Conservation (phyloP, 64 coral and sea anemone genomes). For the Actinia equina region DNA sequence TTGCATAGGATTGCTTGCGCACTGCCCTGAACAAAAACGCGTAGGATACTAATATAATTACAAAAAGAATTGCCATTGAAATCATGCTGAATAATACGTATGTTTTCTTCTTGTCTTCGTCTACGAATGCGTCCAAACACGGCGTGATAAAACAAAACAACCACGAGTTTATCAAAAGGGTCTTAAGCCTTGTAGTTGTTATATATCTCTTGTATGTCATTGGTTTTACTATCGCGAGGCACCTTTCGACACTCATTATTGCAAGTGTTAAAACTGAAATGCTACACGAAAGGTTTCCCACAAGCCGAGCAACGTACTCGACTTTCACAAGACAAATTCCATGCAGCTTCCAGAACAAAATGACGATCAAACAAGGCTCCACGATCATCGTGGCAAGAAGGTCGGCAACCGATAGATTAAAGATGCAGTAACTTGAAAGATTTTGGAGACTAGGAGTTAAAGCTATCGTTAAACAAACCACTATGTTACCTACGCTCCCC, state of each 20-base stretch:
- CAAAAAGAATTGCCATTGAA: conserved; percentile 31
- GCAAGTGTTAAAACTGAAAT: conserved; percentile 52
- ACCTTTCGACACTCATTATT: conserved; percentile 71
- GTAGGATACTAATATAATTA: conserved; percentile 48
- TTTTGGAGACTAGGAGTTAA: conserved; percentile 35
- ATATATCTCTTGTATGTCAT: conserved; percentile 41
- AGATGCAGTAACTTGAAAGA: conserved; percentile 71
- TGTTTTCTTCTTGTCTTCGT: conserved; percentile 24
- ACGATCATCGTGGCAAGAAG: conserved; percentile 33
- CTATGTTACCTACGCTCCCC: conserved; percentile 52
- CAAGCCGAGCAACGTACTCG: conserved; percentile 47
- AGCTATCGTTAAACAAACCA: conserved; percentile 51
- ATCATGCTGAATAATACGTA: conserved; percentile 37
- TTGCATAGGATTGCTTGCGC: conserved; percentile 32
- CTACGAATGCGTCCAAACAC: conserved; percentile 51
- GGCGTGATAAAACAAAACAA: conserved; percentile 35
- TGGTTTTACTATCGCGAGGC: conserved; percentile 55
- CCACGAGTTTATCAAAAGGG: conserved; percentile 33
- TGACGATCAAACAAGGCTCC: conserved; percentile 43
- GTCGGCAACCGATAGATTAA: conserved; percentile 47
- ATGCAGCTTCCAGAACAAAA: conserved; percentile 46
- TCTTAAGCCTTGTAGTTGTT: conserved; percentile 35
- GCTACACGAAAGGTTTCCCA: conserved; percentile 57
- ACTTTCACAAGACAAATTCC: conserved; percentile 58
- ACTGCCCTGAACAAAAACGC: conserved; percentile 49